Evolutionary conservation across 1,140 invertebrate species (phyloP), one percentile per base, ranked within the genome.

Genomic region (Ceratosolen solmsi): DNA sequence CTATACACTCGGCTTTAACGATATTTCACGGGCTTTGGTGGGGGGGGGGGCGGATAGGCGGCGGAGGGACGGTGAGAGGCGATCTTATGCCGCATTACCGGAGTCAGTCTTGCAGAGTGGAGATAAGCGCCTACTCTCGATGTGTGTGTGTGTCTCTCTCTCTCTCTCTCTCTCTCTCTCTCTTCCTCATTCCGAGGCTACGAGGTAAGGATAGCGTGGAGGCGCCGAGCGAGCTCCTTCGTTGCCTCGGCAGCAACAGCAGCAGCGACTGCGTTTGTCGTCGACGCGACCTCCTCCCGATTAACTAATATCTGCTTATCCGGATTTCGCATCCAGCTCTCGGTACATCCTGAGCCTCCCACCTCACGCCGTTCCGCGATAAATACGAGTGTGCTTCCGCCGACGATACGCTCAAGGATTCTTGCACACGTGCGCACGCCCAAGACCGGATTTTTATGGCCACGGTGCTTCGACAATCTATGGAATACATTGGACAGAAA

Each of bases 21-120:
- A 90, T 90, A 91, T 92, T 91, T 91, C 90, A 91, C 89, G 90
- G 89, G 86, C 85, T 87, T 88, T n/a, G n/a, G n/a, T n/a, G n/a
- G n/a, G n/a, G n/a, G n/a, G n/a, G n/a, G n/a, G n/a, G n/a, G n/a
- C n/a, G n/a, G n/a, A n/a, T n/a, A n/a, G n/a, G 86, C 86, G 86
- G 84, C 86, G 85, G 85, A 86, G 83, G 84, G 86, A 87, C 87
- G 85, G 82, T 58, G 71, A n/a, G n/a, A n/a, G n/a, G 83, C 84
- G 84, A 72, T 41, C 33, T 80, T 51, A 0, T 49, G 78, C 76
- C 86, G 88, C 89, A 91, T 91, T 91, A 91, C 89, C 84, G 88
- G 85, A 90, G 87, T 86, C 90, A 92, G 89, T 91, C 89, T 92
- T 91, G 91, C 90, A 91, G 88, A 92, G 84, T 88, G 77, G 84